These are phyloP conservation scores for Empidonax traillii DNA, from an alignment of 2,113 vertebrate species.

Conservation along the genomic window DNA sequence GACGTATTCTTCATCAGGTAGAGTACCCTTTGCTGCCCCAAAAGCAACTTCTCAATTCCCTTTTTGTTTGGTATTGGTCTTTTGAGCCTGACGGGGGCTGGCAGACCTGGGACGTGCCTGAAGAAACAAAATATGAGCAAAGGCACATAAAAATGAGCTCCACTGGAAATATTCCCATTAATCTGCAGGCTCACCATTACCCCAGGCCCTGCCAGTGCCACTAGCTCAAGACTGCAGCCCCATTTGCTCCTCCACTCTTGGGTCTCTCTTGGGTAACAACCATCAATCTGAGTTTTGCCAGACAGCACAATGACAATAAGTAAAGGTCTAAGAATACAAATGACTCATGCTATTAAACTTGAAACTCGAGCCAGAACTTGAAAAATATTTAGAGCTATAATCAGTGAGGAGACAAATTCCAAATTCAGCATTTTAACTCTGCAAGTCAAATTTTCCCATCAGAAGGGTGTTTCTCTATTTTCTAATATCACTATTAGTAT, in stretches of 20 bases:
- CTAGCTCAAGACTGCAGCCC: background rate
- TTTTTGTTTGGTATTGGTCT: background rate
- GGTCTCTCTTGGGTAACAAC: conserved; percentile 31
- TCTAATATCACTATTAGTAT: conserved; percentile 60
- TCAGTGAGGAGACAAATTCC: conserved; percentile 58
- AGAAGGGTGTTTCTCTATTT: conserved; percentile 51
- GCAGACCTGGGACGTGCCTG: background rate
- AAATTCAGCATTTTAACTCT: conserved; percentile 54
- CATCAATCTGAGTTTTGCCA: conserved; percentile 59
- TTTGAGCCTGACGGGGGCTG: background rate
- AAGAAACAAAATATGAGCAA: background rate
- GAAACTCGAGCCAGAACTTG: conserved; percentile 52
- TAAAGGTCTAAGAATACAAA: conserved; percentile 68
- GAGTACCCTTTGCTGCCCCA: background rate
- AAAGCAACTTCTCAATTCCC: background rate
- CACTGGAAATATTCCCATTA: background rate
- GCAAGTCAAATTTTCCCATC: background rate
- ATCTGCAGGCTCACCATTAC: background rate
- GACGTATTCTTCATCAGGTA: background rate
- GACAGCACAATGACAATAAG: conserved; percentile 62
- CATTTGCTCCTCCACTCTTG: background rate
- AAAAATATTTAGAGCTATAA: conserved; percentile 50
- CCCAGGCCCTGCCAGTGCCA: background rate
- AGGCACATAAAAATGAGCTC: background rate
- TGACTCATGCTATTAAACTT: conserved; percentile 57